phyloP scores from a whole-genome alignment of 2,888 invertebrate genomes.

The Molanna angustata region DNA sequence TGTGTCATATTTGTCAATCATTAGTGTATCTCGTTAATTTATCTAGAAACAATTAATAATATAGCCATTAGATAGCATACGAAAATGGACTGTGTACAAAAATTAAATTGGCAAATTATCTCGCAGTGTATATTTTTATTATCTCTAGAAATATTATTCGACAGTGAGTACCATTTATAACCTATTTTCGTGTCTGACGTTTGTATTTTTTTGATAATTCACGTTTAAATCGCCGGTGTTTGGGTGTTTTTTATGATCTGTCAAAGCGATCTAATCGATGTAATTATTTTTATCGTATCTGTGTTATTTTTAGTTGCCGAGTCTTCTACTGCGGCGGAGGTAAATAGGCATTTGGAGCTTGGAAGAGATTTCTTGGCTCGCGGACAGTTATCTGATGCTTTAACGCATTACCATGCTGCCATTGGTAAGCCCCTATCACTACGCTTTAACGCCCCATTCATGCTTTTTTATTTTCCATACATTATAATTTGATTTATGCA shows the following conservation, averaged over 20 bases:
- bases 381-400: slow-evolving; percentile 92
- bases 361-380: slow-evolving; percentile 89
- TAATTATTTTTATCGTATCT: background rate
- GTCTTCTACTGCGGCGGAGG: slow-evolving; percentile 70
- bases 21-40: slow-evolving; percentile 17
- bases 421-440: slow-evolving; percentile 78
- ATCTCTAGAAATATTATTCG: slow-evolving; percentile 65
- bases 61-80: slow-evolving; percentile 38
- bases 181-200: slow-evolving; percentile 19
- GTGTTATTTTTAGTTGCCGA: slow-evolving; percentile 59
- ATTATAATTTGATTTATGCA: too few species aligned
- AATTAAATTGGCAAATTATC: slow-evolving; percentile 60
- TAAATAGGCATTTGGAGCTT: slow-evolving; percentile 90
- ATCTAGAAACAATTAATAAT: slow-evolving; percentile 13
- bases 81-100: slow-evolving; percentile 56
- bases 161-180: slow-evolving; percentile 53
- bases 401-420: slow-evolving; percentile 97
- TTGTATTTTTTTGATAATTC: slow-evolving; percentile 6
- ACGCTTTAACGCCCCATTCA: too few species aligned
- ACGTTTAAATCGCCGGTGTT: background rate
- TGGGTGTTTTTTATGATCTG: background rate
- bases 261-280: background rate
- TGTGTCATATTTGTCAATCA: slow-evolving; percentile 39
- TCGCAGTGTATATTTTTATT: slow-evolving; percentile 66
- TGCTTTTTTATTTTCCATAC: too few species aligned